Conservation (phyloP, 2,797 vertebrate genomes). For the Lophius americanus region DNA sequence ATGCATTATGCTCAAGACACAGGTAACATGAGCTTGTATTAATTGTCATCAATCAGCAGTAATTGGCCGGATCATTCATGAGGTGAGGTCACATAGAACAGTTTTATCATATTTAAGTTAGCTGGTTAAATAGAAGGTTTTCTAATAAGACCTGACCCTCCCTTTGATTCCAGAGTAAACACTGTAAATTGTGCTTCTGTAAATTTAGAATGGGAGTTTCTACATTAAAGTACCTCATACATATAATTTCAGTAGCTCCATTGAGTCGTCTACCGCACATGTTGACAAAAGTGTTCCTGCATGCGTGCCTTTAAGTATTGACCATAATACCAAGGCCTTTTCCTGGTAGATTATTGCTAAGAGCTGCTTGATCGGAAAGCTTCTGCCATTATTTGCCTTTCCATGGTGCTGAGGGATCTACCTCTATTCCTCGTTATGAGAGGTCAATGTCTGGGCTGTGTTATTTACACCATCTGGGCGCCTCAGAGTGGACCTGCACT, state of each 20-base stretch:
- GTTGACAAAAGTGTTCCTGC: conserved; percentile 7
- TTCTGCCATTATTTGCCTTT: conserved; percentile 35
- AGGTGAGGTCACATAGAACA: too few relatives aligned
- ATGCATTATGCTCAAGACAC: too few relatives aligned
- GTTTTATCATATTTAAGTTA: too few relatives aligned
- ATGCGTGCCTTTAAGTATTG: conserved; percentile 9
- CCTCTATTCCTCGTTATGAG: conserved; percentile 20
- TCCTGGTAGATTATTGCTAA: conserved; percentile 20
- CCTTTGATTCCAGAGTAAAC: too few relatives aligned
- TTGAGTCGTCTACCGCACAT: not conserved
- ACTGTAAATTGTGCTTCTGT: too few relatives aligned
- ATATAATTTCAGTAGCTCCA: not conserved
- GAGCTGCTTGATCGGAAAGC: conserved; percentile 35
- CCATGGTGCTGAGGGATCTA: conserved; percentile 25
- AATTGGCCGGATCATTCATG: too few relatives aligned
- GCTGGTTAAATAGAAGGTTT: too few relatives aligned
- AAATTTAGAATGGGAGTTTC: too few relatives aligned
- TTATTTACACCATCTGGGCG: conserved; percentile 65
- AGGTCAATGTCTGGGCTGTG: conserved; percentile 29
- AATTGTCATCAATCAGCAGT: too few relatives aligned
- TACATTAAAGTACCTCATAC: too few relatives aligned
- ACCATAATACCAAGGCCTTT: conserved; percentile 15
- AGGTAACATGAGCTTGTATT: too few relatives aligned
- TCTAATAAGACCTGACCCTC: too few relatives aligned
- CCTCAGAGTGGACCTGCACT: conserved; percentile 28